Evolutionary conservation across 1,140 invertebrate species (phyloP), one percentile per base, ranked within the genome.

Genomic region (Zaprionus gabonicus): DNA sequence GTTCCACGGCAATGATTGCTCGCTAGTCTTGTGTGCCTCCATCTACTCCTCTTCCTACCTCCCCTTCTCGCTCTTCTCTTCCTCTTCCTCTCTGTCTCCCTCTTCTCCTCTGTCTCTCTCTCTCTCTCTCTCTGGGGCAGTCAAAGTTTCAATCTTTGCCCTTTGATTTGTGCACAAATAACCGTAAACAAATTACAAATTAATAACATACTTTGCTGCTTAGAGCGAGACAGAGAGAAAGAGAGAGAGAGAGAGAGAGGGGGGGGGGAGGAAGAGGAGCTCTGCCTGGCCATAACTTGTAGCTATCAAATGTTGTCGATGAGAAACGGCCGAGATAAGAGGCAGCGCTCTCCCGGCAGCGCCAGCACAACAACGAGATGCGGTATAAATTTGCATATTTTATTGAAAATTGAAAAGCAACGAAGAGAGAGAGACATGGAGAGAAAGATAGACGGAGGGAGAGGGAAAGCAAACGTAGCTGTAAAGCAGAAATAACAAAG

Each of bases 141-240:
- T 81, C 74, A 81, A 90, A 87, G 81, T 88, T 88, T 80, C 69
- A 90, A 88, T 84, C 78, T 88, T 76, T 88, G 84, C 74, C 85
- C 81, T 87, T 87, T 87, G 84, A 87, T 88, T 87, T 88, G 84
- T 90, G 81, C 84, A 87, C 84, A 87, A 87, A 87, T 87, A 87
- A 88, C 84, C 84, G 77, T 87, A 87, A 87, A 81, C 84, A 87
- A 87, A 87, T 87, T 87, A 87, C 81, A 87, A 87, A 87, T 87
- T 87, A 87, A 87, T 87, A 87, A 87, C 84, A 87, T 87, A 87
- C 84, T 88, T 87, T 82, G 72, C 84, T 84, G 85, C 69, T 84
- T 83, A 84, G 84, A 75, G 66, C 57, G 28, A 62, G 46, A 64
- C 62, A 38, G 12, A 28, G 13, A 38, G 0, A 27, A 5, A 27